Conservation (phyloP, 2,888 invertebrate species). For the Chydorus sphaericus region DNA sequence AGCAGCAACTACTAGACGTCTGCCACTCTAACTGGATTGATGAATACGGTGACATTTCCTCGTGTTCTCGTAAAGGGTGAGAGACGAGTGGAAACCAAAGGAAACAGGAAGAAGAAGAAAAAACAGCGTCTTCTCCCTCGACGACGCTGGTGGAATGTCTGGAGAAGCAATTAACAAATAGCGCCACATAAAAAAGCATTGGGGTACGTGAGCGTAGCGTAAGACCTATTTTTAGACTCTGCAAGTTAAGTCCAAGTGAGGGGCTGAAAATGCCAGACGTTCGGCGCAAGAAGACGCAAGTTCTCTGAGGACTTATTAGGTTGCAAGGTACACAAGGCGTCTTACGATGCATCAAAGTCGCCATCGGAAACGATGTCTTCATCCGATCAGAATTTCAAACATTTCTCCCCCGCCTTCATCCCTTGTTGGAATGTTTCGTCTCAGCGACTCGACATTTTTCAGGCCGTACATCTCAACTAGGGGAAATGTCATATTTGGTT, state of each 20-base stretch:
- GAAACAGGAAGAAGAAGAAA: not conserved
- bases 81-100: not conserved
- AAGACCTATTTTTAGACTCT: not conserved
- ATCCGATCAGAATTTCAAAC: not conserved
- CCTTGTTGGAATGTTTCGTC: too few species aligned
- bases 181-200: not conserved
- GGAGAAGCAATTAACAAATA: not conserved
- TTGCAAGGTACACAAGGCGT: too few species aligned
- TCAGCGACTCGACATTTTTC: too few species aligned
- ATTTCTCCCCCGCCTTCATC: too few species aligned
- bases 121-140: not conserved
- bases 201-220: not conserved
- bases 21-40: not conserved
- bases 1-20: not conserved
- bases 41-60: not conserved
- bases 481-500: too few species aligned
- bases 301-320: not conserved
- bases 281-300: too few species aligned
- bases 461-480: too few species aligned
- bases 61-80: not conserved
- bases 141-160: too few species aligned
- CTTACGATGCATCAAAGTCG: conserved; percentile 4
- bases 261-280: not conserved
- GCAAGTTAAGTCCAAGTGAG: not conserved
- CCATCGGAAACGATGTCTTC: not conserved